Base-by-base conservation (phyloP, 1,140 invertebrate genomes). In the Epicauta chinensis region DNA sequence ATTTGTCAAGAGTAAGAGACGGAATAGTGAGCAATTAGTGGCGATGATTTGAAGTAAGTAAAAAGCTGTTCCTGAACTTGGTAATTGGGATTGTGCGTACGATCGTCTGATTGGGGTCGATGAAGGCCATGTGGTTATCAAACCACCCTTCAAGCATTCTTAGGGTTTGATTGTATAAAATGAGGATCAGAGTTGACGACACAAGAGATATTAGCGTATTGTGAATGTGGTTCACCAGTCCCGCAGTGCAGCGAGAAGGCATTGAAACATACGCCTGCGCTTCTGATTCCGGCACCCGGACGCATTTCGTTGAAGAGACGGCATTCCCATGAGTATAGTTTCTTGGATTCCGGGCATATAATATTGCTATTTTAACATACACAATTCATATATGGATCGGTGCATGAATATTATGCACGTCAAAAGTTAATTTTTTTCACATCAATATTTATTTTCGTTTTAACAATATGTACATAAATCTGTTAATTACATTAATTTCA, bases 301-400 rank as follows among this genome's bases (percentile, higher is more conserved):
- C 53, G 57, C 53, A 53, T 56, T 52, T 59, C 23, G 50, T 53
- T 55, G 56, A 58, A 58, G 29, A 58, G 56, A 36, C 52, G 52
- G 42, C 53, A 50, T 39, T 59, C 57, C 53, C 57, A 39, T 17
- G 57, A 53, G 53, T 53, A 56, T 50, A 52, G 53, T 59, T 55
- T 50, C 57, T 59, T 59, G 57, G 53, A 59, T 59, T 59, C 57
- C 36, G 53, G 57, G 46, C 57, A 56, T 35, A 50, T 53, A 44
- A 36, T 52, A 34, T 50, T 41, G 41, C 45, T 43, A 47, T 53
- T 46, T 56, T 52, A 17, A 50, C 57, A 59, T 56, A 43, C 50
- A 59, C 49, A 56, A 59, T 59, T 55, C 41, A 59, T 59, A 59
- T 51, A 48, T 54, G 7, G 23, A 23, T 23, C 46, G 46, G 36